phyloP scores from a whole-genome alignment of 1,140 invertebrate species.

The Tetragonula clypearis region DNA sequence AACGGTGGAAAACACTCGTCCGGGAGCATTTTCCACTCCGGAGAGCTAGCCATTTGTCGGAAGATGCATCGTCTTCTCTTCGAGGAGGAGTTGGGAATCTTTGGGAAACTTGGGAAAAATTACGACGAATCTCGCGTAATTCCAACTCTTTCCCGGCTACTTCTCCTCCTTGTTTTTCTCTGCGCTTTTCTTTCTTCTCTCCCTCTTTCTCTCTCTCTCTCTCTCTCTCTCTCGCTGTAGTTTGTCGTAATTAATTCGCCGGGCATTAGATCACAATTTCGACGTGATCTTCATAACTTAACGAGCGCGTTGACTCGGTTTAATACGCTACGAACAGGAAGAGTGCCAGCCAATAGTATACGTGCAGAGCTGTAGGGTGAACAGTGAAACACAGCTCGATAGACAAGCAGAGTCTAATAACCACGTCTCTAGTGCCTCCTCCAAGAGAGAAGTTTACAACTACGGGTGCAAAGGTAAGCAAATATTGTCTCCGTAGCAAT shows the following conservation, averaged over 20 bases:
- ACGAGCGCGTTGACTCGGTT: neutral
- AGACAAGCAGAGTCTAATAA: conserved; percentile 41
- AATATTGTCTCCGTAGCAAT: conserved; percentile 7
- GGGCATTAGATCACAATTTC: conserved; percentile 11
- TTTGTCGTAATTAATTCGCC: conserved; percentile 14
- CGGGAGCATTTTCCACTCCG: neutral
- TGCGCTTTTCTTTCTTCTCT: neutral
- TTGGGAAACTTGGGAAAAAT: neutral
- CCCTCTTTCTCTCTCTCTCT: neutral
- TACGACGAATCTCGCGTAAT: neutral
- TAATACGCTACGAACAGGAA: neutral
- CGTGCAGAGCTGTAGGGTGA: no score
- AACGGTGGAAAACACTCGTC: neutral
- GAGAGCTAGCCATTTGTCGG: neutral
- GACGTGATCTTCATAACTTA: conserved; percentile 26
- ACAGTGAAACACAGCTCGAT: neutral
- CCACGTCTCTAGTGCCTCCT: neutral
- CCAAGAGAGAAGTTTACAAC: neutral
- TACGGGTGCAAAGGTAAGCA: conserved; percentile 22
- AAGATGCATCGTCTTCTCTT: neutral
- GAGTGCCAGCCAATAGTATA: no score
- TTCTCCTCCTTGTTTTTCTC: neutral
- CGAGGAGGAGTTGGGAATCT: neutral
- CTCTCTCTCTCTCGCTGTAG: neutral
- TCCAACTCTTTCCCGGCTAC: neutral